These are phyloP conservation scores for Pongo abelii DNA, from an alignment of 2,113 vertebrate genomes.

Conservation along the genomic window DNA sequence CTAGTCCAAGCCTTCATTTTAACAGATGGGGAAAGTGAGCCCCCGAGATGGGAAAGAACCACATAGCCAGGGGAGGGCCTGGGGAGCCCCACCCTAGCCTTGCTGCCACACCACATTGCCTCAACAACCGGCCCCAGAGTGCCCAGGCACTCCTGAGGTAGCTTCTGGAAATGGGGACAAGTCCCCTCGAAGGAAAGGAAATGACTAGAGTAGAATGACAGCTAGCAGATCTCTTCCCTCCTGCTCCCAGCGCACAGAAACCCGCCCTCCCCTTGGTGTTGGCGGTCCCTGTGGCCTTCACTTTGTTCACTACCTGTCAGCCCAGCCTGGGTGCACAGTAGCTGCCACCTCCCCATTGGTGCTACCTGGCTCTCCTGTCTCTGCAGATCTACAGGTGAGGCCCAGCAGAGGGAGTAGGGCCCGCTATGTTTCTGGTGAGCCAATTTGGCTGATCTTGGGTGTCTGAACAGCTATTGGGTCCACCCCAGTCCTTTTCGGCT, in stretches of 20 bases:
- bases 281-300: not conserved
- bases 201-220: not conserved
- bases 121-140: not conserved
- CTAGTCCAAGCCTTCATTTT: not conserved
- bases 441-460: fast-evolving
- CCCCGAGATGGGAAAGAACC: not conserved
- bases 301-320: not conserved
- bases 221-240: not conserved
- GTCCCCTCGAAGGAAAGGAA: not conserved
- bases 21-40: not conserved
- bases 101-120: not conserved
- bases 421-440: fast-evolving
- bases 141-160: not conserved
- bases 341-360: not conserved
- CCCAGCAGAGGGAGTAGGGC: not conserved
- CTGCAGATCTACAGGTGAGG: not conserved
- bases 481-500: not conserved
- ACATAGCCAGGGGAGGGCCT: not conserved
- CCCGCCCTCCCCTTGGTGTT: not conserved
- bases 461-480: not conserved
- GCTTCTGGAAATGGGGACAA: not conserved
- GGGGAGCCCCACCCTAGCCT: not conserved
- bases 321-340: not conserved
- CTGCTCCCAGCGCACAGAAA: not conserved
- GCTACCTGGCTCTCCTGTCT: slow-evolving; percentile 12